phyloP scores from a whole-genome alignment of 1,140 invertebrate species.

The Aradophagus sp. region DNA sequence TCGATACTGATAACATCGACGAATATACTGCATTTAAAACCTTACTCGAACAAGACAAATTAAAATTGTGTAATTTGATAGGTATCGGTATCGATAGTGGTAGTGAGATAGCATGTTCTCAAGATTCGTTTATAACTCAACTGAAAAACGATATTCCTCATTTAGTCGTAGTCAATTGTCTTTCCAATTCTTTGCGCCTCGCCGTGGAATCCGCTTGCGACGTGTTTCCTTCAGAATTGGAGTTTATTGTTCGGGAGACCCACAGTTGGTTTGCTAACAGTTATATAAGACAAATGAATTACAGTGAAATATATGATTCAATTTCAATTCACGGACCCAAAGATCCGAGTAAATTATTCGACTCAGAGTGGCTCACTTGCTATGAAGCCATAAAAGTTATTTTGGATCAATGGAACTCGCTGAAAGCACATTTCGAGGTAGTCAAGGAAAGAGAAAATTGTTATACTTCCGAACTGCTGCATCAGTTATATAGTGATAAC shows the following conservation, averaged over 20 bases:
- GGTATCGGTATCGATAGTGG: neutral
- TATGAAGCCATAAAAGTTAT: neutral
- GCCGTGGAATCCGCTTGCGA: slow-evolving; percentile 42
- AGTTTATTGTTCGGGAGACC: slow-evolving; percentile 58
- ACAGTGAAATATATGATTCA: neutral
- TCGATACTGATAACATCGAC: neutral
- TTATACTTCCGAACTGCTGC: neutral
- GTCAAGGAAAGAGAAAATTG: neutral
- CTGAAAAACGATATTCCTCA: slow-evolving; percentile 23
- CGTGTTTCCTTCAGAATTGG: slow-evolving; percentile 25
- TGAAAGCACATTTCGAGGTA: neutral
- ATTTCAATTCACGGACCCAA: neutral
- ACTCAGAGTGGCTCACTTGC: neutral
- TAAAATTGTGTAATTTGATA: slow-evolving; percentile 60
- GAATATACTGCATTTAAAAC: slow-evolving; percentile 35
- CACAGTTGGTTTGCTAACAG: slow-evolving; percentile 12
- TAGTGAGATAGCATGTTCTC: neutral
- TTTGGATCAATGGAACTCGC: slow-evolving; percentile 1
- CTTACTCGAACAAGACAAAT: slow-evolving; percentile 43
- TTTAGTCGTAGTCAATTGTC: slow-evolving; percentile 45
- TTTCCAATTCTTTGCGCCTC: slow-evolving; percentile 50
- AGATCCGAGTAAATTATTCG: neutral
- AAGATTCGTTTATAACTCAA: neutral
- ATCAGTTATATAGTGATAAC: neutral
- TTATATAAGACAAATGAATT: neutral